Evolutionary conservation across 2,113 vertebrate species (phyloP).

Genomic region (Urocolius indicus): DNA sequence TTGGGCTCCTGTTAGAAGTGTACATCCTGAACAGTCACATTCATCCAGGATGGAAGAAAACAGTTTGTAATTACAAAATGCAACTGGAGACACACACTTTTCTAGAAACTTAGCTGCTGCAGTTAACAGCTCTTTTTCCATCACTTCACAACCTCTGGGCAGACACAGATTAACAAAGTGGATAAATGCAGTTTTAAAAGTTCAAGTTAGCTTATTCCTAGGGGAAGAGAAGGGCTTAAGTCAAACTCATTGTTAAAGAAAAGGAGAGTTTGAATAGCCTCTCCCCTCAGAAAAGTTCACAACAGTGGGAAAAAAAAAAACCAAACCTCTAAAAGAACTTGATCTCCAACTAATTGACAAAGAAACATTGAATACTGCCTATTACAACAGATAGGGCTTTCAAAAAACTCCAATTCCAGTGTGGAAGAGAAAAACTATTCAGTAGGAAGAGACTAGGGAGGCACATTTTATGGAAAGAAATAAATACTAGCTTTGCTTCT

Average conservation of each 20-base stretch:
- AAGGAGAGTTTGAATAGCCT: neutral
- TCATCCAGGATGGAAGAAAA: neutral
- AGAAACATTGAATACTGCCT: neutral
- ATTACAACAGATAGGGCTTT: neutral
- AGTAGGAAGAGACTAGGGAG: neutral
- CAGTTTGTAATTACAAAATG: neutral
- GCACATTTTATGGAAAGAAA: neutral
- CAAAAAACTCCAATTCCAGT: neutral
- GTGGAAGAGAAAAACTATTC: neutral
- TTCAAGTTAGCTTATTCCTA: neutral
- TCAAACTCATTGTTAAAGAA: neutral
- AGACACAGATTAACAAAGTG: neutral
- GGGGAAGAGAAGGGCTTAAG: neutral
- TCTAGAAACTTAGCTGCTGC: neutral
- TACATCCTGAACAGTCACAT: fast-evolving
- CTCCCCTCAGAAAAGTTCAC: neutral
- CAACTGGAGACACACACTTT: neutral
- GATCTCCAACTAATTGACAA: neutral
- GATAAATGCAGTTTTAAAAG: neutral
- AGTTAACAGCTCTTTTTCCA: neutral
- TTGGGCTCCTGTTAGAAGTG: neutral
- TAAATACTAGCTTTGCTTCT: neutral
- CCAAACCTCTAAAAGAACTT: neutral
- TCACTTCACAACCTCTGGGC: neutral
- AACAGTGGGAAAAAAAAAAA: neutral